Percentiles rank a stretch among this genome's conserved stretches.
Conservation (phyloP, 2,888 invertebrate genomes). For the Diaprepes abbreviatus region DNA sequence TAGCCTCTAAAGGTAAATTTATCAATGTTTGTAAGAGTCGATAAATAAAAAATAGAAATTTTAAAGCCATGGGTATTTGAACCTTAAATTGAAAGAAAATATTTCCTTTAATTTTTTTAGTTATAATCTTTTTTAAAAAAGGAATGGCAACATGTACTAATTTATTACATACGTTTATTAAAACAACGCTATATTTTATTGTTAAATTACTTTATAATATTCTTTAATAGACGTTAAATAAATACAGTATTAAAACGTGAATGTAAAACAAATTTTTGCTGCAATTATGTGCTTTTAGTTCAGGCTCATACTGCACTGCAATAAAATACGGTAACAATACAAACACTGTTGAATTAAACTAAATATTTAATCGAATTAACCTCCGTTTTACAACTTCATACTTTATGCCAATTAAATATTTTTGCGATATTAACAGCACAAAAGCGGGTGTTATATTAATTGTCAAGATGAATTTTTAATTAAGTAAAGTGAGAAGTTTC, state of each 20-base stretch:
- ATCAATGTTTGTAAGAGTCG: too few species aligned
- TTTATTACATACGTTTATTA: too few species aligned
- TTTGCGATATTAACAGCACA: neutral
- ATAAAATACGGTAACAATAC: slow-evolving; percentile 12
- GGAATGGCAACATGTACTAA: too few species aligned
- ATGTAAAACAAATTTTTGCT: neutral
- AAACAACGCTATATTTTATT: too few species aligned
- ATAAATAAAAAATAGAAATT: too few species aligned
- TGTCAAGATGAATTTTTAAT: slow-evolving; percentile 21
- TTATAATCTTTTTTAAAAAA: too few species aligned
- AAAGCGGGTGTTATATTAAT: slow-evolving; percentile 2
- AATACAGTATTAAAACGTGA: neutral
- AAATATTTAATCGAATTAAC: slow-evolving; percentile 7
- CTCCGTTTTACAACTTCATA: neutral
- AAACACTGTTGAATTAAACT: slow-evolving; percentile 7
- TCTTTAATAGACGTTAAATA: neutral
- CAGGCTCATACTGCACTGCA: neutral
- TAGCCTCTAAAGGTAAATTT: too few species aligned
- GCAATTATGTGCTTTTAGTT: slow-evolving; percentile 8
- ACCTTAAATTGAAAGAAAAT: too few species aligned
- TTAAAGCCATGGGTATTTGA: too few species aligned
- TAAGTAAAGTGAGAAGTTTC: slow-evolving; percentile 14
- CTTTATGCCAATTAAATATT: slow-evolving; percentile 1
- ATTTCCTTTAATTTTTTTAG: too few species aligned
- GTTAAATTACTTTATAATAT: too few species aligned